Evolutionary conservation across 2,797 vertebrate species (phyloP).

Genomic region (Anolis apletophallus): DNA sequence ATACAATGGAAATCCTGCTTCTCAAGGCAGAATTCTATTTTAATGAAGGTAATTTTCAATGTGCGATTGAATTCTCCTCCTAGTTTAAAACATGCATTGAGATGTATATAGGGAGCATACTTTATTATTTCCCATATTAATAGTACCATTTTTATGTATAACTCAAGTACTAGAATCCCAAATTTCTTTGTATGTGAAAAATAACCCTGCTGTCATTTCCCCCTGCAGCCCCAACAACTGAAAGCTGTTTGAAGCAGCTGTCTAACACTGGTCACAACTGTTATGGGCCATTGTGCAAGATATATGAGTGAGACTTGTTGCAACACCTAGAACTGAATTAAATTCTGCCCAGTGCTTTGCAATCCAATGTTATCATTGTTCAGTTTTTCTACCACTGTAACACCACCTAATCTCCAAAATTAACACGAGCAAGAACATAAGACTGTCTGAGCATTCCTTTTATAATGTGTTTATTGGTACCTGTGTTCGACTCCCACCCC

Average conservation of each 20-base stretch:
- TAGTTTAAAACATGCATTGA: not conserved
- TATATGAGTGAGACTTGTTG: not conserved
- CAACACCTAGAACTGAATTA: constrained; percentile 22
- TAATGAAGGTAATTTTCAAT: not conserved
- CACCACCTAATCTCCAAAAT: constrained; percentile 34
- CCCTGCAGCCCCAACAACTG: not conserved
- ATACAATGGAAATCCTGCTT: not conserved
- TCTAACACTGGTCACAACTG: not conserved
- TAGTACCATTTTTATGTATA: not conserved
- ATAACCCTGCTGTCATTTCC: not conserved
- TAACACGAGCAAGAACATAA: constrained; percentile 29
- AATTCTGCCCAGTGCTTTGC: not conserved
- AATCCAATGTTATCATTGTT: constrained; percentile 27
- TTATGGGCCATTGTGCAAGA: not conserved
- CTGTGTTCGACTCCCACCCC: constrained; percentile 21
- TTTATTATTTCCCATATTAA: not conserved
- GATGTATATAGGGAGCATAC: not conserved
- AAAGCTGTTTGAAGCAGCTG: not conserved
- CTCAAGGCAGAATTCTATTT: not conserved
- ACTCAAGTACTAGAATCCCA: not conserved
- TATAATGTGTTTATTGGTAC: not conserved
- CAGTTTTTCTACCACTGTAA: constrained; percentile 23
- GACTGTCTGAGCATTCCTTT: constrained; percentile 2
- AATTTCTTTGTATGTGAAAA: not conserved
- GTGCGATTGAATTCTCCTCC: not conserved